phyloP scores from a whole-genome alignment of 2,797 vertebrate species.

The Schizopygopsis pylzovi region DNA sequence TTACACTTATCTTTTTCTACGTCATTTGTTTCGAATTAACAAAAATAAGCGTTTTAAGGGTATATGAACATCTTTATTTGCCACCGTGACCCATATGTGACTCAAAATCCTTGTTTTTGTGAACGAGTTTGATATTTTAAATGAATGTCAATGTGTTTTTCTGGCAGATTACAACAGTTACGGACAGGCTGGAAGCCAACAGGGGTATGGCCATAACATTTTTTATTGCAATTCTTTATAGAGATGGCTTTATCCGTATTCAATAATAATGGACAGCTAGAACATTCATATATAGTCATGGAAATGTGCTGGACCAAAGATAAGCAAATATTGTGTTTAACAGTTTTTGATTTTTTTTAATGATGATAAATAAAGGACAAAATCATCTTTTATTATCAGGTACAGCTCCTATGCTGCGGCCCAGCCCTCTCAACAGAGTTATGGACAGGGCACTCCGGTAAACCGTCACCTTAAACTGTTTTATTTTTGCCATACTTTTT shows the following conservation, averaged over 20 bases:
- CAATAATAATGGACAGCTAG: no score
- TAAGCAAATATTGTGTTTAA: not conserved
- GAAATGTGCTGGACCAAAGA: not conserved
- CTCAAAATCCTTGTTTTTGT: not conserved
- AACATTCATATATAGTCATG: not conserved
- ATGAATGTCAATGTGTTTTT: not conserved
- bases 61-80: not conserved
- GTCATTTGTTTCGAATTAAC: not conserved
- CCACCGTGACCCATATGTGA: not conserved
- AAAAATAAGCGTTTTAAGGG: not conserved
- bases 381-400: slow-evolving; percentile 66
- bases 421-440: slow-evolving; percentile 83
- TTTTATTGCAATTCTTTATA: not conserved
- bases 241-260: not conserved
- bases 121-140: not conserved
- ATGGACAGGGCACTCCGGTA: slow-evolving; percentile 86
- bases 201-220: slow-evolving; percentile 73
- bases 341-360: no score
- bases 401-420: slow-evolving; percentile 85
- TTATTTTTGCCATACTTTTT: no score
- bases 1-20: not conserved
- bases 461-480: not conserved
- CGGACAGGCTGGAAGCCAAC: slow-evolving; percentile 86
- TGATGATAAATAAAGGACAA: no score
- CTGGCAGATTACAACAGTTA: slow-evolving; percentile 86